Conservation (phyloP, 2,113 vertebrate species). For the Pelmatolapia mariae region DNA sequence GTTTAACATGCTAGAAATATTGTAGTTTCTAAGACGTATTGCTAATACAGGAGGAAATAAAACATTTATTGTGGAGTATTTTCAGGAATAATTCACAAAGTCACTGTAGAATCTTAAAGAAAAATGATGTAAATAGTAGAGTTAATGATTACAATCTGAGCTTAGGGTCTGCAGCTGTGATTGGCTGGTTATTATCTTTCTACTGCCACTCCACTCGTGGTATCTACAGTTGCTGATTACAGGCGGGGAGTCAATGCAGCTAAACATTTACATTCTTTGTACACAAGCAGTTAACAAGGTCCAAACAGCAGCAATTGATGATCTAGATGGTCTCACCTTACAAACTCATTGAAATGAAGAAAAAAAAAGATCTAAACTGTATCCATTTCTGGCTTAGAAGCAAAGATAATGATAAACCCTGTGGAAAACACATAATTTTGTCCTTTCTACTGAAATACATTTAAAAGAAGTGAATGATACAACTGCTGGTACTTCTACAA, state of each 20-base stretch:
- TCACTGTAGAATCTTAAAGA: background rate
- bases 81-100: background rate
- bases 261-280: slow-evolving; percentile 40
- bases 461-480: background rate
- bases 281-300: slow-evolving; percentile 26
- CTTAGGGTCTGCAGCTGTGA: background rate
- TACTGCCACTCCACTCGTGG: background rate
- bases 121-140: background rate
- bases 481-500: background rate
- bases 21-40: background rate
- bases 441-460: background rate
- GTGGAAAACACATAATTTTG: background rate
- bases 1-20: background rate
- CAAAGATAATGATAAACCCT: background rate
- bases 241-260: background rate
- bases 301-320: slow-evolving; percentile 8
- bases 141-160: background rate
- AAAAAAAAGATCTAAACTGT: background rate
- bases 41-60: background rate
- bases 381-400: background rate
- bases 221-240: slow-evolving; percentile 36
- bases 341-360: background rate
- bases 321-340: background rate
- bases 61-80: background rate
- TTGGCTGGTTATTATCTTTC: background rate